Evolutionary conservation across 2,888 invertebrate species (phyloP), one percentile per base, ranked within the genome.

Genomic region (Melanargia galathea): DNA sequence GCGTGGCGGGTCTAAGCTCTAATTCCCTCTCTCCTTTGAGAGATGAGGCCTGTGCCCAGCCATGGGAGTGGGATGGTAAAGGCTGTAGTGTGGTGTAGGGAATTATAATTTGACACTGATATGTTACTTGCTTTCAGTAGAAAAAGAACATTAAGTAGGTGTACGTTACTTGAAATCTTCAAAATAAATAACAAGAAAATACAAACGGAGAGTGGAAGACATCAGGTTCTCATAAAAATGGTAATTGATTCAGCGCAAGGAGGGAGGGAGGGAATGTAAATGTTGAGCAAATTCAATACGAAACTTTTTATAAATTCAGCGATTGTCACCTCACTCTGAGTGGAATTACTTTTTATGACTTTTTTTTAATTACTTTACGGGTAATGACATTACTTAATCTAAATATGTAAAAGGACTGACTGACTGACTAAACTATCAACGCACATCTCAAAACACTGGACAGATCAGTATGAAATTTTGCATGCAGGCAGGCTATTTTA

Each of bases 221-320:
- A 33, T 60, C 63, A 60, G 65, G 35, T 48, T 24, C 63, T 68
- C 63, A 66, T 69, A 67, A 67, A 69, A 65, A 69, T 69, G 69
- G 45, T 67, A 69, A 69, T 69, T 45, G 38, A 62, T 65, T 69
- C 67, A 52, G 59, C 48, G 62, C 35, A 24, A 54, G 54, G 52
- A 4, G 30, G 45, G 51, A 49, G 38, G 54, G 62, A 63, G 43
- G 13, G 46, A 60, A 62, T 52, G 62, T 51, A 66, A 68, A 68
- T 68, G 61, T 61, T 51, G 24, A 61, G 62, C 49, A 61, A 60
- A 65, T 65, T 65, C 55, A 57, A 69, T 66, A 49, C 60, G 33
- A 60, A 43, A 55, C 40, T 55, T 58, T 65, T 66, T 63, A 52
- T 63, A 62, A 66, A 69, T 62, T 64, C 58, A 64, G 64, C 59